Conservation (phyloP, 2,113 vertebrate genomes). For the Elaphurus davidianus region DNA sequence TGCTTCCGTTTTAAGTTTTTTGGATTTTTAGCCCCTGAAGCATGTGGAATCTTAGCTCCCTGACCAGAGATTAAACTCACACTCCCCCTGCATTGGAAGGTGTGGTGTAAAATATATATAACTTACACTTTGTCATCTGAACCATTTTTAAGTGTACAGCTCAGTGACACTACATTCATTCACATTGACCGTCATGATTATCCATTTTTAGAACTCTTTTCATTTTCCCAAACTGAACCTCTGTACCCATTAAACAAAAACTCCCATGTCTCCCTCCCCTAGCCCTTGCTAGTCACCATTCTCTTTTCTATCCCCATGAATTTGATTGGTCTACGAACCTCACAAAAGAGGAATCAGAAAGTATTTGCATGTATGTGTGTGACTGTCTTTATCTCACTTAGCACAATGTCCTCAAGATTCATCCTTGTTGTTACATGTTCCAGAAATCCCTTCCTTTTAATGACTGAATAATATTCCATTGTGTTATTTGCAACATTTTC, state of each 20-base stretch:
- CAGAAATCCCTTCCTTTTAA: background rate
- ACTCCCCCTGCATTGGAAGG: background rate
- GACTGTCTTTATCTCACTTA: background rate
- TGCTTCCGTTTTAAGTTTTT: background rate
- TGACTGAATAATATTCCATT: background rate
- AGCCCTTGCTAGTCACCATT: background rate
- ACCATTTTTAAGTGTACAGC: background rate
- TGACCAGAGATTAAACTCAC: background rate
- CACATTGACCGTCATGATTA: background rate
- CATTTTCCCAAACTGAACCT: background rate
- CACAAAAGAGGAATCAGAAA: background rate
- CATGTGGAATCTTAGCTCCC: background rate
- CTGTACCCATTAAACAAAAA: background rate
- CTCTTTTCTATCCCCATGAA: background rate
- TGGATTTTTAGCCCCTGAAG: background rate
- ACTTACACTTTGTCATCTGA: background rate
- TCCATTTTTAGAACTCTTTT: background rate
- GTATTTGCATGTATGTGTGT: background rate
- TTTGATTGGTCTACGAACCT: background rate
- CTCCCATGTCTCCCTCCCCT: background rate
- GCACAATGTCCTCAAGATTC: background rate
- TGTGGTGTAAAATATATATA: background rate
- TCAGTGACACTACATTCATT: background rate
- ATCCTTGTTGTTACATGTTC: background rate
- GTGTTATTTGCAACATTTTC: background rate